Base-by-base conservation (phyloP, 1,140 invertebrate genomes). In the Macrocentrus cingulum region DNA sequence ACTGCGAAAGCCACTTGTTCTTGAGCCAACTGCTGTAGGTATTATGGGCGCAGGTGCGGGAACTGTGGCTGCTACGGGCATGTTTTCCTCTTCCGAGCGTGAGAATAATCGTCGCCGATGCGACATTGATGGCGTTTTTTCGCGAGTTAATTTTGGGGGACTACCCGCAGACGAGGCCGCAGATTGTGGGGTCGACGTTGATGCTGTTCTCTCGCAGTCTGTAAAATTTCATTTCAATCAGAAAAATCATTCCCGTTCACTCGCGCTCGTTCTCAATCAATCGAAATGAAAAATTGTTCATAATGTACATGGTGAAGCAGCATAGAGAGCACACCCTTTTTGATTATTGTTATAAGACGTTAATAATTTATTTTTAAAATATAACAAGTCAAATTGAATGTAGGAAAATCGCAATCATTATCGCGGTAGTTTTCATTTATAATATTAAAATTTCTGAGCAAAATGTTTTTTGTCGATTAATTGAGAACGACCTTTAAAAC, bases 1-100 rank as follows among this genome's bases (percentile, higher is more conserved):
- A 62, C 83, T 84, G n/a, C 84, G 64, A 49, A 83, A 70, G 0
- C 80, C 80, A n/a, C 79, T 80, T 13, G 78, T 72, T n/a, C 82
- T 70, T 9, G 77, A 68, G 0, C 72, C 71, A 0, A 77, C 71
- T 5, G 51, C 60, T 22, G 65, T 64, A 3, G 65, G 55, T 4
- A 59, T 53, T 8, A 61, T 60, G n/a, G 69, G 61, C 6, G 59
- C 62, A 0, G 74, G 66, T 18, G 66, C 65, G 0, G 65, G 36
- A 44, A 60, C 65, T 15, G 63, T 55, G 5, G 62, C 68, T 0
- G 61, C 64, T 1, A 68, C 60, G 0, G 74, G 51, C 57, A 72
- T 63, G 41, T 64, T 75, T 8, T 83, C 82, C 11, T 83, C 81
- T 52, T 83, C 82, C 1, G 75, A 80, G 56, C 76, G 66, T 15